These are phyloP conservation scores for Indicator maculatus DNA, from an alignment of 2,113 vertebrate genomes.

Conservation along the genomic window DNA sequence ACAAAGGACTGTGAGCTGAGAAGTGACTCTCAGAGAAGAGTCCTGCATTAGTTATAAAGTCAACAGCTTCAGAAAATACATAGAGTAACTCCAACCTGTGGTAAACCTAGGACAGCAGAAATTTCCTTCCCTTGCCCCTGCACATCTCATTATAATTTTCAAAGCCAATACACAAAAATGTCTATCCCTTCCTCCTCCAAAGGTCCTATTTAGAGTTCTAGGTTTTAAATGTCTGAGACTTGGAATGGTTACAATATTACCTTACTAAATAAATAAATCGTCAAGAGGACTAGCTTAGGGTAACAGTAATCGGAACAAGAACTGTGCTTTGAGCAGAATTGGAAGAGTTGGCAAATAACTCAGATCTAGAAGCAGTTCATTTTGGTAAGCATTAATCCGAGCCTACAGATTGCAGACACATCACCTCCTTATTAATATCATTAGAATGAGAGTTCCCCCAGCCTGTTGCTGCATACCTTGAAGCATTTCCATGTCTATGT, in stretches of 20 bases:
- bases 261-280: background rate
- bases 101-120: background rate
- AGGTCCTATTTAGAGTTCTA: background rate
- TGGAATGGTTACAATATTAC: background rate
- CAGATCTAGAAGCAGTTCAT: background rate
- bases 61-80: background rate
- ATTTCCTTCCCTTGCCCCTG: background rate
- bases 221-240: background rate
- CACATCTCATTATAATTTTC: background rate
- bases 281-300: background rate
- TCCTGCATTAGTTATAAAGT: background rate
- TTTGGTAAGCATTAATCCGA: background rate
- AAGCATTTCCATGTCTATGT: accelerated
- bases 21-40: background rate
- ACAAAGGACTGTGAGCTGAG: background rate
- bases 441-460: background rate
- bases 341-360: background rate
- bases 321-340: background rate
- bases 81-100: background rate
- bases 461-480: background rate
- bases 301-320: background rate
- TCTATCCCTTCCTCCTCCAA: background rate
- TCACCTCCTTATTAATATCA: background rate
- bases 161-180: background rate
- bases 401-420: background rate